Evolutionary conservation across 2,797 vertebrate species (phyloP).

Genomic region (Antennarius maculatus): DNA sequence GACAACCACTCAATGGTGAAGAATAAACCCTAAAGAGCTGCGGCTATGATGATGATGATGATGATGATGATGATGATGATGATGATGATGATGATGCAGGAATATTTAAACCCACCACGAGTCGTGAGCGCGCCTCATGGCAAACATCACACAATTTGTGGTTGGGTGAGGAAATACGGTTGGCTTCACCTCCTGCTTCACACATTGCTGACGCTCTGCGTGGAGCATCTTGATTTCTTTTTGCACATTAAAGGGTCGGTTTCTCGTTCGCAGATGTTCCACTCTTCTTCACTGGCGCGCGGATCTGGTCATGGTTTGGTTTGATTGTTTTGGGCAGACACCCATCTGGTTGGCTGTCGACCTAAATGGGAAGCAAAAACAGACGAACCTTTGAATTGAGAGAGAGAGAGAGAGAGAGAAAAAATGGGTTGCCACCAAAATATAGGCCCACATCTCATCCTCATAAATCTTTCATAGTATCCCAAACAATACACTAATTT

Average conservation of each 20-base stretch:
- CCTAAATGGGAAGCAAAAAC: conserved; percentile 16
- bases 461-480: conserved; percentile 6
- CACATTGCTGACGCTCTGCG: conserved; percentile 36
- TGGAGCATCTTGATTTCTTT: conserved; percentile 52
- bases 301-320: conserved; percentile 56
- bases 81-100: not conserved
- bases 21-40: conserved; percentile 20
- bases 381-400: conserved; percentile 11
- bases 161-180: conserved; percentile 41
- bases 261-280: conserved; percentile 66
- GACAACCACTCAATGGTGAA: conserved; percentile 4
- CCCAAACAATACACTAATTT: conserved; percentile 10
- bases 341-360: conserved; percentile 48
- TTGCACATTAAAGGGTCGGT: conserved; percentile 36
- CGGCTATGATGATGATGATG: not conserved
- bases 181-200: conserved; percentile 48
- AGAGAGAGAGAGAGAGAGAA: not conserved
- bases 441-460: conserved; percentile 1
- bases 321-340: conserved; percentile 25
- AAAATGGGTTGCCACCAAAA: conserved; percentile 1
- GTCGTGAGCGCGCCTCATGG: not conserved
- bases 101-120: conserved; percentile 16
- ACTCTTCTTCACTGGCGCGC: conserved; percentile 50
- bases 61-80: no score
- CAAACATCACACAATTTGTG: conserved; percentile 39